Evolutionary conservation across 2,797 vertebrate species (phyloP).

Genomic region (Amniataba percoides): DNA sequence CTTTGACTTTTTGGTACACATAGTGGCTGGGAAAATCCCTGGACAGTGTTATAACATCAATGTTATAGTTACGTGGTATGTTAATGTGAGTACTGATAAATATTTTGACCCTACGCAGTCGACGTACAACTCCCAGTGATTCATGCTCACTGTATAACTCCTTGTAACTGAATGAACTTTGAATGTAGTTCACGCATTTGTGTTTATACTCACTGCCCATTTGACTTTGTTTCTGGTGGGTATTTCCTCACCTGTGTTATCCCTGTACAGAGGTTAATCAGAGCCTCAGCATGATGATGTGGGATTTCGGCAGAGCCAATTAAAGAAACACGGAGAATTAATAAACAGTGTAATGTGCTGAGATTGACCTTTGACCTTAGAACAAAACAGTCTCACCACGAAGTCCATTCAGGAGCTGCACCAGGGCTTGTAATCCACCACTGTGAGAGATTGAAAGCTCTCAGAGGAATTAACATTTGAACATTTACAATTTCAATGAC

Average conservation of each 20-base stretch:
- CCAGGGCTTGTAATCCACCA: background rate
- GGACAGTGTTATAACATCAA: too few relatives aligned
- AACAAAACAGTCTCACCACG: background rate
- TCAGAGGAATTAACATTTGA: background rate
- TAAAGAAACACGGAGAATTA: background rate
- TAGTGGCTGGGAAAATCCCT: conserved; percentile 3
- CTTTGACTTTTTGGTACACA: background rate
- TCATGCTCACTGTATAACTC: background rate
- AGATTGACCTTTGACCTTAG: background rate
- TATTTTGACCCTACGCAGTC: background rate
- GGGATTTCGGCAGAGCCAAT: background rate
- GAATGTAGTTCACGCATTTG: background rate
- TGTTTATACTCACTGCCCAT: background rate
- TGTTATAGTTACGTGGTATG: too few relatives aligned
- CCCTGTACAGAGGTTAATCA: background rate
- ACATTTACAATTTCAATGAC: background rate
- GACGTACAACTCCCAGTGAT: background rate
- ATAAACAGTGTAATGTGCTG: background rate
- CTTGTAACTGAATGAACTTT: background rate
- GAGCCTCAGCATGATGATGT: background rate
- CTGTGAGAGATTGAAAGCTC: background rate
- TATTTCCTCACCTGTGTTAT: background rate
- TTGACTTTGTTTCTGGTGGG: background rate
- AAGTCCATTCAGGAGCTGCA: background rate
- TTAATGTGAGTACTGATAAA: background rate